Percentiles rank a stretch among this genome's conserved stretches.
Evolutionary conservation across 1,140 invertebrate genomes (phyloP).

Genomic region (Papilio xuthus): DNA sequence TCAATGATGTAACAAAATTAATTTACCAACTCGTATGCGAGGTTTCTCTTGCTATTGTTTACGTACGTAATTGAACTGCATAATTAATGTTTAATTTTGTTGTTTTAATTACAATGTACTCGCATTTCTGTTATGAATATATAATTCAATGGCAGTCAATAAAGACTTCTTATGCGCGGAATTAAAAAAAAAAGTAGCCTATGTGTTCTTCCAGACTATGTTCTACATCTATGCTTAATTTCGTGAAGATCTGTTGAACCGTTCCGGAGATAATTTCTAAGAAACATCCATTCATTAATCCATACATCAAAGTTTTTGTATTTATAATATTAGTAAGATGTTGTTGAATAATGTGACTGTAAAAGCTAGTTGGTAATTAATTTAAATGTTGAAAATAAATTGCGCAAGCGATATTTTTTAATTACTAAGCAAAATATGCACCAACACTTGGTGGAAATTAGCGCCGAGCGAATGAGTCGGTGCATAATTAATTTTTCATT

Average conservation of each 20-base stretch:
- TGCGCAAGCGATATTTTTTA: slow-evolving; percentile 4
- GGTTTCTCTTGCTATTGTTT: background rate
- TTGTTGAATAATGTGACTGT: background rate
- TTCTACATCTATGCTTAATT: too few relatives aligned
- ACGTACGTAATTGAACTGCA: slow-evolving; percentile 9
- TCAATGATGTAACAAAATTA: background rate
- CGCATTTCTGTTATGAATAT: background rate
- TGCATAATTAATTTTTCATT: slow-evolving; percentile 42
- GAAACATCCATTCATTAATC: too few relatives aligned
- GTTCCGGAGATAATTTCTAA: too few relatives aligned
- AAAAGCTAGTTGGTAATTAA: background rate
- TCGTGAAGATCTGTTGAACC: too few relatives aligned
- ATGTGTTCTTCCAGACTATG: too few relatives aligned
- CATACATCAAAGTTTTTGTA: too few relatives aligned
- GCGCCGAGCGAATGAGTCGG: slow-evolving; percentile 30
- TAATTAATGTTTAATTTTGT: background rate
- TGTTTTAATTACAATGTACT: background rate
- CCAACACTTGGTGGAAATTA: slow-evolving; percentile 38
- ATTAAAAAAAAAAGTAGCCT: too few relatives aligned
- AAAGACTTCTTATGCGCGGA: background rate
- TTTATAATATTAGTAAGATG: too few relatives aligned
- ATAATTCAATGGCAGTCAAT: background rate
- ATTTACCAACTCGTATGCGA: background rate
- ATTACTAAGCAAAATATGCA: slow-evolving; percentile 13
- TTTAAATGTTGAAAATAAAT: background rate